A percentile compares a stretch with the other conserved stretches of the same genome.
Conservation (phyloP, 2,797 vertebrate genomes). For the Acanthopagrus latus region DNA sequence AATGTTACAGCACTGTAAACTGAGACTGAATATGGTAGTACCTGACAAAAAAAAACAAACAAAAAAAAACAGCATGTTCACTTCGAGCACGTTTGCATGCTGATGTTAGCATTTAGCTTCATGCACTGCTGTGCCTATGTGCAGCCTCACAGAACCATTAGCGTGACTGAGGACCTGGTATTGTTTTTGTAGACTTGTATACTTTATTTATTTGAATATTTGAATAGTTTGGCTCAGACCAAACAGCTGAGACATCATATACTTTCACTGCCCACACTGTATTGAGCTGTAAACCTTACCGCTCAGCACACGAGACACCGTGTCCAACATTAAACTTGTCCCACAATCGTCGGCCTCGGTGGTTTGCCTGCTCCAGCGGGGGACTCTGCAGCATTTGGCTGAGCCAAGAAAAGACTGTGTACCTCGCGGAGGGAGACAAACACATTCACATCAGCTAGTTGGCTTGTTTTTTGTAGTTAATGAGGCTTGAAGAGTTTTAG, state of each 20-base stretch:
- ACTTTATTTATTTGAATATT: background rate
- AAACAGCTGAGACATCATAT: background rate
- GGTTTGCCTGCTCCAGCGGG: slow-evolving; percentile 49
- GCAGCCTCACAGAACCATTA: background rate
- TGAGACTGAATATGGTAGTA: background rate
- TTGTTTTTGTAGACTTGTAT: too few relatives aligned
- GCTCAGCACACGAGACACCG: slow-evolving; percentile 45
- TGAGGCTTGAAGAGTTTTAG: slow-evolving; percentile 75
- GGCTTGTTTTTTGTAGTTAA: slow-evolving; percentile 72
- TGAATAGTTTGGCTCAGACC: background rate
- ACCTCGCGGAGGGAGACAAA: slow-evolving; percentile 58
- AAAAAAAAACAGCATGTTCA: too few relatives aligned
- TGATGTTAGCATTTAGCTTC: background rate
- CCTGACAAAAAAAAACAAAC: background rate
- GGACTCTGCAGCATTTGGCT: slow-evolving; percentile 52
- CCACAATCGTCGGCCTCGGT: slow-evolving; percentile 47
- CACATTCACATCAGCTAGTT: slow-evolving; percentile 68
- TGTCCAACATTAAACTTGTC: slow-evolving; percentile 55
- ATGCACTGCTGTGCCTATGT: too few relatives aligned
- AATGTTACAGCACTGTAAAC: background rate
- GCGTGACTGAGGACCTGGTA: too few relatives aligned
- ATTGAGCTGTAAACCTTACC: slow-evolving; percentile 37
- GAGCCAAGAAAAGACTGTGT: slow-evolving; percentile 64
- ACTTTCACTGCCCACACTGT: slow-evolving; percentile 8
- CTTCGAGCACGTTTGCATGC: background rate